A percentile compares a stretch with the other conserved stretches of the same genome.
Conservation (phyloP, 2,888 invertebrate species). For the Melinopterus prodromus region DNA sequence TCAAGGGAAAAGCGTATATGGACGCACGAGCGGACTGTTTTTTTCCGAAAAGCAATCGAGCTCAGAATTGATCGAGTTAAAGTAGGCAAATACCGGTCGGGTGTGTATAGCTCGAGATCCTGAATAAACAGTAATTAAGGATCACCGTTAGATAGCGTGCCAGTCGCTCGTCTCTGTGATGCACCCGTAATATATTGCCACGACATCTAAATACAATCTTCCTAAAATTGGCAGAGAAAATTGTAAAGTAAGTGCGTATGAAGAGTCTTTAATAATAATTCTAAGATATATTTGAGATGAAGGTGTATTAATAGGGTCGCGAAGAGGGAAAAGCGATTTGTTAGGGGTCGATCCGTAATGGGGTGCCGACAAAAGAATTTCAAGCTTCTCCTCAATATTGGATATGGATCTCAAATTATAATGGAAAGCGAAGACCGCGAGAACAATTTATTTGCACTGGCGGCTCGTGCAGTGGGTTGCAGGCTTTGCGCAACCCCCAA, state of each 20-base stretch:
- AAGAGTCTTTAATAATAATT: background rate
- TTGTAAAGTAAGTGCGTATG: too few relatives aligned
- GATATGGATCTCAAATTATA: background rate
- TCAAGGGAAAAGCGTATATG: background rate
- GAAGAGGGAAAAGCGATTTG: background rate
- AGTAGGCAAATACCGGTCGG: background rate
- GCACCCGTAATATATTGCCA: background rate
- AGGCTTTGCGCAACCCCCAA: background rate
- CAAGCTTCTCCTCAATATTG: background rate
- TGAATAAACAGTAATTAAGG: conserved; percentile 4
- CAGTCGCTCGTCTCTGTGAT: background rate
- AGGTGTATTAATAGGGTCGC: background rate
- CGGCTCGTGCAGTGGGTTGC: too few relatives aligned
- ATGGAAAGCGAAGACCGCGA: background rate
- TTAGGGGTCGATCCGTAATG: background rate
- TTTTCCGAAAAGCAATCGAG: background rate
- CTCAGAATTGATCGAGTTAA: background rate
- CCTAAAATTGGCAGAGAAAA: background rate
- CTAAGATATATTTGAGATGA: background rate
- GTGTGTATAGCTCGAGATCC: background rate
- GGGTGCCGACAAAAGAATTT: conserved; percentile 4
- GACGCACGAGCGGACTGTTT: background rate
- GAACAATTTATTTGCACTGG: background rate
- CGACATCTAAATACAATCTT: background rate
- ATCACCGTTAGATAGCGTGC: background rate